A percentile compares a stretch with the other conserved stretches of the same genome.
phyloP scores from a whole-genome alignment of 2,113 vertebrate genomes.

The Scomber japonicus region DNA sequence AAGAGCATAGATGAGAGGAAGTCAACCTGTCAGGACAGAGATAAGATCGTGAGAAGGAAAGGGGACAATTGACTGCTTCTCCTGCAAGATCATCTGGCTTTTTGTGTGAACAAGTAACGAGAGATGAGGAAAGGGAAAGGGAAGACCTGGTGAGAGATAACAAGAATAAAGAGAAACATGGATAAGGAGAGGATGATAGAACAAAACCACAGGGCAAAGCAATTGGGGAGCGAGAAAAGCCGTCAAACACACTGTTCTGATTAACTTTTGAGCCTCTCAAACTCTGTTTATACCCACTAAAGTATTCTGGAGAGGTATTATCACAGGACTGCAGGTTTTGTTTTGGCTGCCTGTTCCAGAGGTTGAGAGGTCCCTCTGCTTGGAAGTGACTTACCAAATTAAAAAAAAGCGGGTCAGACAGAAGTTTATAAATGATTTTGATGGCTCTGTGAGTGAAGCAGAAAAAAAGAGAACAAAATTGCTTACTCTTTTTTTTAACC shows the following conservation, averaged over 20 bases:
- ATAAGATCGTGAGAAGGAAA: slow-evolving; percentile 30
- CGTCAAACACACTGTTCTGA: slow-evolving; percentile 45
- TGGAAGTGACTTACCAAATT: slow-evolving; percentile 4
- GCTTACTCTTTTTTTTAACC: neutral
- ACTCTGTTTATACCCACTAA: slow-evolving; percentile 60
- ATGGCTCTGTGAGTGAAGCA: slow-evolving; percentile 21
- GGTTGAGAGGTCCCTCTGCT: slow-evolving; percentile 32
- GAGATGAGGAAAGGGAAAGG: slow-evolving; percentile 39
- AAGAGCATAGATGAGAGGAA: slow-evolving; percentile 2
- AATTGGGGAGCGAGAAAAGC: slow-evolving; percentile 29
- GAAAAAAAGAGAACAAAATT: neutral
- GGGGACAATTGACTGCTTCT: slow-evolving; percentile 29
- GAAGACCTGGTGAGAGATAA: slow-evolving; percentile 30
- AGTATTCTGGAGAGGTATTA: slow-evolving; percentile 27
- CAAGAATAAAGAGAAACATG: neutral
- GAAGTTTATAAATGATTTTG: slow-evolving; percentile 16
- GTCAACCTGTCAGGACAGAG: slow-evolving; percentile 1
- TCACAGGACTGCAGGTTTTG: slow-evolving; percentile 41
- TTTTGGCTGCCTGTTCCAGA: slow-evolving; percentile 50
- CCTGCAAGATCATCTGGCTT: slow-evolving; percentile 13
- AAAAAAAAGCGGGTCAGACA: slow-evolving; percentile 6
- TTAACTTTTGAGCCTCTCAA: slow-evolving; percentile 39
- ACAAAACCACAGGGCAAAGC: slow-evolving; percentile 7
- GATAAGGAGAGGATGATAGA: neutral
- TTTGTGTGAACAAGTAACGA: slow-evolving; percentile 14